Percentiles rank a stretch among this genome's conserved stretches.
phyloP scores from a whole-genome alignment of 2,113 vertebrate genomes.

The Monarcha castaneiventris region DNA sequence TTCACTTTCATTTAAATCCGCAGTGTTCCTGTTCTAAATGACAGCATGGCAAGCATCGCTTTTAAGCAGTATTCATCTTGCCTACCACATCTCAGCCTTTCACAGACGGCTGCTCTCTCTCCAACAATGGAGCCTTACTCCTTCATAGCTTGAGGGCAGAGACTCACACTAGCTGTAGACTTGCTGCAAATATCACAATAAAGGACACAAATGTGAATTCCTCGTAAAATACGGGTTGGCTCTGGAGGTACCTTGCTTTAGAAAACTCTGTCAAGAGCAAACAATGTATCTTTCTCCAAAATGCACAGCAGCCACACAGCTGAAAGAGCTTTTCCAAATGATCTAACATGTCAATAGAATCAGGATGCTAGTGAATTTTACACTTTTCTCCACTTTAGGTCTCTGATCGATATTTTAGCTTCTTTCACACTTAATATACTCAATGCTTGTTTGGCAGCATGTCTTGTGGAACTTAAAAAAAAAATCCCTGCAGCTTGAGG shows the following conservation, averaged over 20 bases:
- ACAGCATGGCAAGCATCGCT: slow-evolving; percentile 74
- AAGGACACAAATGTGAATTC: slow-evolving; percentile 79
- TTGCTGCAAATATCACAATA: slow-evolving; percentile 76
- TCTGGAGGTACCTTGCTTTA: slow-evolving; percentile 69
- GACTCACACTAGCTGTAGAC: slow-evolving; percentile 71
- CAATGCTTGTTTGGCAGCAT: neutral
- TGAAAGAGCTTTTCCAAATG: slow-evolving; percentile 24
- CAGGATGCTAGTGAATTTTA: slow-evolving; percentile 4
- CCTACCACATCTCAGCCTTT: slow-evolving; percentile 69
- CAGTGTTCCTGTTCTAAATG: slow-evolving; percentile 73
- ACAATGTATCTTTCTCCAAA: slow-evolving; percentile 62
- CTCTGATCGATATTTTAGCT: slow-evolving; percentile 20
- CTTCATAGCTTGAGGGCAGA: slow-evolving; percentile 79
- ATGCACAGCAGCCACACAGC: slow-evolving; percentile 11
- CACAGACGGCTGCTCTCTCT: slow-evolving; percentile 66
- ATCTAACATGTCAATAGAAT: neutral
- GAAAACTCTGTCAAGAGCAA: slow-evolving; percentile 70
- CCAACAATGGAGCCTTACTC: slow-evolving; percentile 72
- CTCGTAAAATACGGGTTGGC: slow-evolving; percentile 68
- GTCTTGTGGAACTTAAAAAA: neutral
- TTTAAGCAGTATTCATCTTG: slow-evolving; percentile 77
- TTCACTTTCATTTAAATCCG: slow-evolving; percentile 74
- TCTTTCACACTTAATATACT: slow-evolving; percentile 14
- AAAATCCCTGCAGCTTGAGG: neutral
- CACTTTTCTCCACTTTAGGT: neutral